A percentile compares a stretch with the other conserved stretches of the same genome.
Conservation (phyloP, 2,888 invertebrate species). For the Digitonthophagus gazella region DNA sequence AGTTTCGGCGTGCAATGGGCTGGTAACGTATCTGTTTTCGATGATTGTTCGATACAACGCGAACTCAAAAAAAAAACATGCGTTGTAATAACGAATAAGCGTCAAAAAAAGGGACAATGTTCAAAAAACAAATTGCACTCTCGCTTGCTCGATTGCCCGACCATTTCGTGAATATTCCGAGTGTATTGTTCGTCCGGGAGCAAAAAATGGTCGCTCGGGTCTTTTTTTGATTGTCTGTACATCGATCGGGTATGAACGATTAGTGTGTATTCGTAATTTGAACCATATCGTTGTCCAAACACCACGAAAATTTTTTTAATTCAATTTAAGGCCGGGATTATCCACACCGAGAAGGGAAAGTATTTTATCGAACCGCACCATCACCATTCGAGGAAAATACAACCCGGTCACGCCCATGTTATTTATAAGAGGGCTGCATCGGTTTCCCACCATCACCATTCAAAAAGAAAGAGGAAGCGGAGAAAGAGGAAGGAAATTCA, state of each 20-base stretch:
- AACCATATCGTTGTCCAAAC: constrained; percentile 19
- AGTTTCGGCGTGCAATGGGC: constrained; percentile 77
- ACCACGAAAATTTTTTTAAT: no score
- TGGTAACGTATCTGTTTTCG: constrained; percentile 61
- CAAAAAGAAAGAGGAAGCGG: constrained; percentile 45
- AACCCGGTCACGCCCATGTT: constrained; percentile 63
- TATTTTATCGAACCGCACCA: constrained; percentile 72
- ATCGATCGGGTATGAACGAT: constrained; percentile 3
- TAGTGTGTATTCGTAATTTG: background rate
- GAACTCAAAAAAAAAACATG: no score
- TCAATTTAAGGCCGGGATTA: constrained; percentile 66
- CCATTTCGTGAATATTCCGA: background rate
- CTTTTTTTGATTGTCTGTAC: constrained; percentile 2
- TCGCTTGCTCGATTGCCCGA: background rate
- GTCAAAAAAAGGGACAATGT: background rate
- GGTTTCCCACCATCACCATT: constrained; percentile 41
- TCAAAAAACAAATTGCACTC: background rate
- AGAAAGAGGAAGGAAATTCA: constrained; percentile 55
- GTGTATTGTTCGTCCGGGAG: background rate
- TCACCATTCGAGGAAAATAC: constrained; percentile 44
- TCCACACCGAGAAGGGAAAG: constrained; percentile 64
- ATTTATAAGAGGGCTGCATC: constrained; percentile 68
- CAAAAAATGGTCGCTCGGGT: background rate
- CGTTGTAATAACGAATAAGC: no score
- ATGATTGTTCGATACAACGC: background rate